Conservation (phyloP, 2,888 invertebrate genomes). For the Rambutsinella grinnellia region DNA sequence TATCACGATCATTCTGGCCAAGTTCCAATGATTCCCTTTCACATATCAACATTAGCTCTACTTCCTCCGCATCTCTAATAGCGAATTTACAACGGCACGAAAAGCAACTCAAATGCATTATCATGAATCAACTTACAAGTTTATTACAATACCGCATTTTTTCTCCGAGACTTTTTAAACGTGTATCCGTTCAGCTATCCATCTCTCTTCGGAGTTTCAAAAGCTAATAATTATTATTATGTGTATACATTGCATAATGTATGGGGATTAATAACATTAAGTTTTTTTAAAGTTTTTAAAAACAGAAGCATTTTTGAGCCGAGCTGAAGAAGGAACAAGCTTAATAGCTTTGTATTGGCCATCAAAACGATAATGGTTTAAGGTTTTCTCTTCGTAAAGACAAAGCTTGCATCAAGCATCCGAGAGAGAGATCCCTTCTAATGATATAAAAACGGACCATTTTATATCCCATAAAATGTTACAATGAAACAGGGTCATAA, state of each 20-base stretch:
- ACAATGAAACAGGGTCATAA: slow-evolving; percentile 55
- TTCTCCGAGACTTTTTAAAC: slow-evolving; percentile 15
- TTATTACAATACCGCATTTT: slow-evolving; percentile 39
- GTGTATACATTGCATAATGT: not conserved
- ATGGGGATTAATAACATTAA: not conserved
- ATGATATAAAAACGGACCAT: slow-evolving; percentile 52
- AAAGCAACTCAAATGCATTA: slow-evolving; percentile 14
- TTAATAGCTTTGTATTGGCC: slow-evolving; percentile 24
- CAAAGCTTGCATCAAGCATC: not conserved
- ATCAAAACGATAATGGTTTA: slow-evolving; percentile 29
- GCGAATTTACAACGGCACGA: not conserved
- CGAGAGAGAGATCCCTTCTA: slow-evolving; percentile 47
- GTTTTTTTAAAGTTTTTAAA: not conserved
- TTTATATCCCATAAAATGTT: slow-evolving; percentile 56
- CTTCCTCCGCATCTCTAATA: not conserved
- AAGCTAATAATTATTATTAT: not conserved
- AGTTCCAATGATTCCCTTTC: slow-evolving; percentile 47
- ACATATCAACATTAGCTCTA: not conserved
- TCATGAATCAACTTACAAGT: slow-evolving; percentile 46
- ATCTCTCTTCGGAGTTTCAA: slow-evolving; percentile 18
- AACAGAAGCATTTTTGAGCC: not conserved
- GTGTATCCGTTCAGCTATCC: slow-evolving; percentile 35
- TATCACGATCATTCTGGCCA: slow-evolving; percentile 56
- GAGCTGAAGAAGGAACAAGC: slow-evolving; percentile 21
- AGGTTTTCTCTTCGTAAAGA: not conserved